Base-by-base conservation (phyloP, 2,797 vertebrate genomes). In the Coreius guichenoti region DNA sequence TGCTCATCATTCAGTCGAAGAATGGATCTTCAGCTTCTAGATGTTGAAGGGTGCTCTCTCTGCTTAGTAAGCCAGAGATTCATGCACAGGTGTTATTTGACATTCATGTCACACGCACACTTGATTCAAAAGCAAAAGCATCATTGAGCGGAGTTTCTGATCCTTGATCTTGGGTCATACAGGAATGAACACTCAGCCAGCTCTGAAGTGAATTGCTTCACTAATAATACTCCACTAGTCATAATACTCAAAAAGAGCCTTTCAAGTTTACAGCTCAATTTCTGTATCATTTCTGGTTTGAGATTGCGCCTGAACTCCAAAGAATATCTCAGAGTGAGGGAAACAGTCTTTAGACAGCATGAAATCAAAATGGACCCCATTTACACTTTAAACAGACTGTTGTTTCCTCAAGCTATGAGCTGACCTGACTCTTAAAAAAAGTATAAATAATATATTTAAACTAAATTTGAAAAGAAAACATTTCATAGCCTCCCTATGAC, bases 31-130 rank as follows among this genome's bases (percentile, higher is more conserved):
- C 73, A 65, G 39, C 69, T 74, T 47, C 23, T 76, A 26, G 72
- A 67, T 13, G 58, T 65, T 51, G 31, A 76, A 67, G 45, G 51
- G 51, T 5, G 26, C 36, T 67, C 63, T 85, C 47, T 83, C 29
- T 8, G 29, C 43, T 51, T 39, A 36, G 29, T 43, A 67, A 58
- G 83, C 51, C 49, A 80, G 67, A 39, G 36, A 82, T 81, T 69
- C 69, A 81, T 16, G 6, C 69, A 45, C 84, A 75, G 73, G 69
- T 76, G 69, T 75, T 81, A 69, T 19, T 86, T 86, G 79, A 75
- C 63, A 86, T 81, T 85, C 83, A 33, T 36, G 67, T 85, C 83
- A 73, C 75, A 61, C 36, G 7, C 49, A 17, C 33, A 45, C 74
- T 84, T 68, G 8, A 78, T 84, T 78, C 63, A 54, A 51, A 79